These are phyloP conservation scores for Dasypus novemcinctus DNA, from an alignment of 2,113 vertebrate genomes.

Conservation along the genomic window DNA sequence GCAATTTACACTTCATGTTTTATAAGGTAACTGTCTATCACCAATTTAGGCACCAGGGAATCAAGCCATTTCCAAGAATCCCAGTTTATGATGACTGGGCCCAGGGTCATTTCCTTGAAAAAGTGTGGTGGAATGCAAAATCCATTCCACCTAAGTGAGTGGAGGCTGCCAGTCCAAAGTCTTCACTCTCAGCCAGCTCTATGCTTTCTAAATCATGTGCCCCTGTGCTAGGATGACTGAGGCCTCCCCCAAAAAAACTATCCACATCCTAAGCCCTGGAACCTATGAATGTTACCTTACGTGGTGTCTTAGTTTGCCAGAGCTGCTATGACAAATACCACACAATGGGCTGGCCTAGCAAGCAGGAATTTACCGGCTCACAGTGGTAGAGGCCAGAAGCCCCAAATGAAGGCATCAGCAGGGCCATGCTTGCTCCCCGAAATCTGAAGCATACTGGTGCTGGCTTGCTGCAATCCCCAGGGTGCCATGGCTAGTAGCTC, in stretches of 20 bases:
- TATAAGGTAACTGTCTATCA: background rate
- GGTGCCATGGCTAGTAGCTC: too few species aligned
- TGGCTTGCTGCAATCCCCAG: too few species aligned
- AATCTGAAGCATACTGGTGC: too few species aligned
- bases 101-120: too few species aligned
- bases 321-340: too few species aligned
- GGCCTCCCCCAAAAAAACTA: background rate
- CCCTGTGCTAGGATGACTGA: background rate
- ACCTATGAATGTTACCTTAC: background rate
- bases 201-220: background rate
- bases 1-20: background rate
- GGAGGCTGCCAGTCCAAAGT: background rate
- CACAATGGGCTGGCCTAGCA: too few species aligned
- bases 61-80: background rate
- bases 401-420: too few species aligned
- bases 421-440: too few species aligned
- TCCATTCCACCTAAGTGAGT: fast-evolving
- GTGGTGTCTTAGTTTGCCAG: too few species aligned
- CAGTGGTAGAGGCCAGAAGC: too few species aligned
- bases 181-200: background rate
- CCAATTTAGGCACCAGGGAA: background rate
- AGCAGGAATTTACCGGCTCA: too few species aligned
- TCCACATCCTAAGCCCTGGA: too few species aligned
- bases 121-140: background rate
- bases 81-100: background rate